Evolutionary conservation across 2,797 vertebrate species (phyloP).

Genomic region (Semotilus atromaculatus): DNA sequence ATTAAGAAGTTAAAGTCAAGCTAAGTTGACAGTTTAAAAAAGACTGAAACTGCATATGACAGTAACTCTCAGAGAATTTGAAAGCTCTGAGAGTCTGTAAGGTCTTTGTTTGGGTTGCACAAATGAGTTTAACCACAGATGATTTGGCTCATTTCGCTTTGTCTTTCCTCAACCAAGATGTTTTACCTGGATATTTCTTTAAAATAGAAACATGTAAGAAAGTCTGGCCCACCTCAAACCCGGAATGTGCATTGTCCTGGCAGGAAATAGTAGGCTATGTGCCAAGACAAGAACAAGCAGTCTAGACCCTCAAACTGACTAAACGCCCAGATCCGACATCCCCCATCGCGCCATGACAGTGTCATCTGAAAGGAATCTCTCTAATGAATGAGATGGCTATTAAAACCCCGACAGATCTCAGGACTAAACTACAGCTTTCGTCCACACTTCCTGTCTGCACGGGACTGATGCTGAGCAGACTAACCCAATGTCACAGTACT

Average conservation of each 20-base stretch:
- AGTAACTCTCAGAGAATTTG: not conserved
- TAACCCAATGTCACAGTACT: conserved; percentile 69
- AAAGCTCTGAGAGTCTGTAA: not conserved
- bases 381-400: conserved; percentile 80
- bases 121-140: conserved; percentile 80
- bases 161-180: conserved; percentile 72
- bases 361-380: conserved; percentile 82
- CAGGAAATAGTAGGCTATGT: conserved; percentile 67
- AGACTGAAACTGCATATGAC: not conserved
- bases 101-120: conserved; percentile 58
- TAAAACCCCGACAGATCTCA: conserved; percentile 69
- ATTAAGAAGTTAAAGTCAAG: not conserved
- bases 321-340: conserved; percentile 35
- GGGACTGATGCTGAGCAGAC: conserved; percentile 73
- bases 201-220: conserved; percentile 74
- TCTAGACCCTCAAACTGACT: conserved; percentile 68
- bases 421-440: conserved; percentile 69
- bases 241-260: conserved; percentile 68
- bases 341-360: conserved; percentile 63
- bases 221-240: conserved; percentile 52
- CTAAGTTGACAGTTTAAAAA: not conserved
- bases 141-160: conserved; percentile 65
- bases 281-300: conserved; percentile 70
- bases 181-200: conserved; percentile 77
- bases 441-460: conserved; percentile 73